Conservation (phyloP, 2,113 vertebrate genomes). For the Microcebus tavaratra region DNA sequence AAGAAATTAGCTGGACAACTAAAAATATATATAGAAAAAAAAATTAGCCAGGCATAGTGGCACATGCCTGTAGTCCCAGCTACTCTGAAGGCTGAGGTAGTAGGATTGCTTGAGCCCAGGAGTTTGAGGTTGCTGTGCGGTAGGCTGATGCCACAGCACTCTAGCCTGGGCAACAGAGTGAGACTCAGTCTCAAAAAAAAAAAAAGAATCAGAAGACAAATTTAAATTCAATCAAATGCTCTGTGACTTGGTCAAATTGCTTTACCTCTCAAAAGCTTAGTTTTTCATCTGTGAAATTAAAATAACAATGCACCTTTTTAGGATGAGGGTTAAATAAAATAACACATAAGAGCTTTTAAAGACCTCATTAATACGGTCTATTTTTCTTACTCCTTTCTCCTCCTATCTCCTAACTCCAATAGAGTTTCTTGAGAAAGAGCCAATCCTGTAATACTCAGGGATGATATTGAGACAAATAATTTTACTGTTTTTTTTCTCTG, state of each 20-base stretch:
- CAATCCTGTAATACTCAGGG: not conserved
- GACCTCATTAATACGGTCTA: not conserved
- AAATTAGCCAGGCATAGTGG: too few species aligned
- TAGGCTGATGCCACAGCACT: too few species aligned
- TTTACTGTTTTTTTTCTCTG: not conserved
- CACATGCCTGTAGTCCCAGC: too few species aligned
- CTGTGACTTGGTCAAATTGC: not conserved
- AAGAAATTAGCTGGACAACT: too few species aligned
- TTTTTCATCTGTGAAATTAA: conserved; percentile 27
- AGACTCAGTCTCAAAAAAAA: too few species aligned
- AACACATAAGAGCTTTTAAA: not conserved
- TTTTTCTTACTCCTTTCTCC: conserved; percentile 23
- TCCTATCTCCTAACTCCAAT: not conserved
- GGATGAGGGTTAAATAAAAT: not conserved
- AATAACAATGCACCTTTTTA: not conserved
- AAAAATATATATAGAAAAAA: too few species aligned
- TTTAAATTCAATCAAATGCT: not conserved
- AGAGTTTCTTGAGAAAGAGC: conserved; percentile 24
- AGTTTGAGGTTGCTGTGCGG: too few species aligned
- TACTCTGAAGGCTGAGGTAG: too few species aligned
- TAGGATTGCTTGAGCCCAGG: too few species aligned
- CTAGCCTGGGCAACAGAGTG: too few species aligned
- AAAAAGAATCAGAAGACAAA: conserved; percentile 7
- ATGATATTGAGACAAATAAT: not conserved
- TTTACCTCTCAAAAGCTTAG: not conserved